Base-by-base conservation (phyloP, 1,140 invertebrate genomes). In the Wasmannia auropunctata region DNA sequence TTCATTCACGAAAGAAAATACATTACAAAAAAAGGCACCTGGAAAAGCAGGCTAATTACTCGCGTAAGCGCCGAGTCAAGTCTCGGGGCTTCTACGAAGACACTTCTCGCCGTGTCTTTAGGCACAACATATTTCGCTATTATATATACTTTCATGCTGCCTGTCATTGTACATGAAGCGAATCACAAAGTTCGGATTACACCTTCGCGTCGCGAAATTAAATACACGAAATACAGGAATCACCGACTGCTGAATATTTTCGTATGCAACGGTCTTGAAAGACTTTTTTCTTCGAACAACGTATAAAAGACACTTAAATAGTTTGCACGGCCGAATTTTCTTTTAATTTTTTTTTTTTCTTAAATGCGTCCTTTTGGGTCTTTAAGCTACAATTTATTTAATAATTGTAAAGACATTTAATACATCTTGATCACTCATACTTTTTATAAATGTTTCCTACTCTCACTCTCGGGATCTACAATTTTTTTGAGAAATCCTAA, bases 1-100 rank as follows among this genome's bases (percentile, higher is more conserved):
- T 88, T 87, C 25, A 51, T n/a, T n/a, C n/a, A 79, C 85, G 72
- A 87, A 79, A 89, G 87, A 88, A 63, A 67, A 80, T 80, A 80
- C 76, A 80, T 86, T 90, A 90, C 89, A 92, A 91, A 91, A 91
- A 91, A 91, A 91, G 86, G 62, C 85, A 88, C 87, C 90, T 91
- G 89, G 65, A 91, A 92, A 91, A 91, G 88, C 88, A 90, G 88
- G 86, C 63, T 86, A 83, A 60, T 75, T n/a, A n/a, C n/a, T 56
- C 58, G 56, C 54, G 40, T 60, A 58, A 74, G 51, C 28, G 2
- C 34, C 70, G 46, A 67, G 58, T 58, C 54, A 34, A 67, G 60
- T 62, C 16, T 79, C 40, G 51, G 54, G 51, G 77, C 28, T 74
- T 77, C 51, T 87, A 88, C 11, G 51, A 90, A 91, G 86, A 91